A percentile compares a stretch with the other conserved stretches of the same genome.
Conservation (phyloP, 2,888 invertebrate genomes). For the Diachrysia chrysitis region DNA sequence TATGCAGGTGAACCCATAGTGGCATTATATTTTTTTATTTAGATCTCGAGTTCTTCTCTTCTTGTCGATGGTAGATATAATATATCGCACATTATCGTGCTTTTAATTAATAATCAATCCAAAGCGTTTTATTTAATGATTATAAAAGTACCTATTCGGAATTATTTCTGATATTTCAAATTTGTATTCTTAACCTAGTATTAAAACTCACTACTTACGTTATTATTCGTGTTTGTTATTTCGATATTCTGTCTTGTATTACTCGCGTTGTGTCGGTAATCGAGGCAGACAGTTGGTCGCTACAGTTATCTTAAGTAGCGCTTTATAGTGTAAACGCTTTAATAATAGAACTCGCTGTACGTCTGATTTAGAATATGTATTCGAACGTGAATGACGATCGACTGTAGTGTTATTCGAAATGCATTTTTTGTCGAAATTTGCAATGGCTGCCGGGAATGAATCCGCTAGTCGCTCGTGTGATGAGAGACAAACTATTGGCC, state of each 20-base stretch:
- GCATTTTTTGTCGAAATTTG: constrained; percentile 17
- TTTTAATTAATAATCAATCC: too few relatives aligned
- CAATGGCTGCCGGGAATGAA: too few relatives aligned
- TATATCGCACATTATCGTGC: too few relatives aligned
- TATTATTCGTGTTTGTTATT: constrained; percentile 5
- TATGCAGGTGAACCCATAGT: background rate
- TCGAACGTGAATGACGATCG: constrained; percentile 36
- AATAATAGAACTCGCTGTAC: constrained; percentile 38
- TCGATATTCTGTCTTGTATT: background rate
- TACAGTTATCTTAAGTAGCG: constrained; percentile 42
- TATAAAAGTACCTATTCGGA: too few relatives aligned
- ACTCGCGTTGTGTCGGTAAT: constrained; percentile 29
- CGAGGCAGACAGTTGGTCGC: constrained; percentile 46
- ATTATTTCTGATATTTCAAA: too few relatives aligned
- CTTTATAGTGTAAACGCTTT: constrained; percentile 28
- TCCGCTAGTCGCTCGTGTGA: too few relatives aligned
- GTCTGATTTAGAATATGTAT: constrained; percentile 29
- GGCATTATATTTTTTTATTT: background rate
- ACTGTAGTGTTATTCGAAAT: constrained; percentile 28
- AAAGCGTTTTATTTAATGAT: too few relatives aligned
- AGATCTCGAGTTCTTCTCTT: too few relatives aligned
- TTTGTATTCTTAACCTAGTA: background rate
- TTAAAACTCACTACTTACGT: constrained; percentile 20
- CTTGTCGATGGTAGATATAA: too few relatives aligned
- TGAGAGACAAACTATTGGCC: too few relatives aligned